Evolutionary conservation across 2,113 vertebrate species (phyloP).

Genomic region (Cryptotis parvus): DNA sequence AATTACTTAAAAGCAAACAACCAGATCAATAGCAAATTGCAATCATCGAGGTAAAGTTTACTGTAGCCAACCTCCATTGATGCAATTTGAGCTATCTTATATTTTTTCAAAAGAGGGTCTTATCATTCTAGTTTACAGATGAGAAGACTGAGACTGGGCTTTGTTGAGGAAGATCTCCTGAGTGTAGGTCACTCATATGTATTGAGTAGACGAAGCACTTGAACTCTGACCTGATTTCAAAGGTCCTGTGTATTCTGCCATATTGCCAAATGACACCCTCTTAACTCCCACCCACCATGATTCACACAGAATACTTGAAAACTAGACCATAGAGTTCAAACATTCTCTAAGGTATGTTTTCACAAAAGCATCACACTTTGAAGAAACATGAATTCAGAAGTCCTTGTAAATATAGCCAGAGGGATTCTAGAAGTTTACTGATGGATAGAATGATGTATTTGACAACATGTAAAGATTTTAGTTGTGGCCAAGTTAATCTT

Average conservation of each 20-base stretch:
- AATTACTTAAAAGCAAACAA: background rate
- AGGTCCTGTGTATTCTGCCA: background rate
- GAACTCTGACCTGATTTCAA: background rate
- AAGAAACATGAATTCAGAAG: conserved; percentile 46
- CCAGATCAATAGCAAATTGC: background rate
- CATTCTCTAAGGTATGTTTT: background rate
- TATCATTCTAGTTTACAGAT: conserved; percentile 18
- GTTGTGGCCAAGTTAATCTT: too few relatives aligned
- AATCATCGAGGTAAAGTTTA: background rate
- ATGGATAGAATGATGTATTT: conserved; percentile 44
- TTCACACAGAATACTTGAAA: background rate
- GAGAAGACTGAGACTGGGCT: background rate
- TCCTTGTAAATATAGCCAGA: background rate
- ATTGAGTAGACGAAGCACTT: background rate
- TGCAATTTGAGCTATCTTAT: background rate
- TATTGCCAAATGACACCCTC: background rate
- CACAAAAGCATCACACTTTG: conserved; percentile 25
- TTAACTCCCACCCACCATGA: background rate
- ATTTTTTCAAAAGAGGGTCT: background rate
- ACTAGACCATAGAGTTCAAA: background rate
- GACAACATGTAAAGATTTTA: conserved; percentile 37
- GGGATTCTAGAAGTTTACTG: conserved; percentile 54
- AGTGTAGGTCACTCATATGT: background rate
- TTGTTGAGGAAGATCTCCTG: background rate
- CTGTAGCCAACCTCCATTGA: background rate